These are phyloP conservation scores for Hemibagrus wyckioides DNA, from an alignment of 2,113 vertebrate genomes.

Conservation along the genomic window DNA sequence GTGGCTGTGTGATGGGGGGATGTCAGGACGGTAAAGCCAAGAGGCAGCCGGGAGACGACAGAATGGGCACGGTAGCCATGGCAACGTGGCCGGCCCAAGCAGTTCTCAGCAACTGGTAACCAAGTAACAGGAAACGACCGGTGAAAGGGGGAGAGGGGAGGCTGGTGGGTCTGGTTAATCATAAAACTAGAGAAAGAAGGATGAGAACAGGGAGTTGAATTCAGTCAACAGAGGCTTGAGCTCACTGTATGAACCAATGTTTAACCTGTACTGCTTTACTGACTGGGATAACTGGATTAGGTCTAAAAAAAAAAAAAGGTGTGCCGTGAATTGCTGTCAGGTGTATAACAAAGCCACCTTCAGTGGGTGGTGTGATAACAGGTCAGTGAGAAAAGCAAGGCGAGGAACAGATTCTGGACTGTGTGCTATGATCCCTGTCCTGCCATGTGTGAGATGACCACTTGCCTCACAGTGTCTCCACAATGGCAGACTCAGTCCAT, in stretches of 20 bases:
- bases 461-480: not conserved
- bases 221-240: slow-evolving; percentile 18
- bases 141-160: slow-evolving; percentile 59
- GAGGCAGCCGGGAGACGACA: slow-evolving; percentile 74
- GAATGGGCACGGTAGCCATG: slow-evolving; percentile 76
- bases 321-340: not conserved
- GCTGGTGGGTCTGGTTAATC: slow-evolving; percentile 69
- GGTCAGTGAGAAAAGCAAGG: slow-evolving; percentile 22
- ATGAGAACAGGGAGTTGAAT: slow-evolving; percentile 12
- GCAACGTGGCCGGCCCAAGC: slow-evolving; percentile 78
- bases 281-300: not conserved
- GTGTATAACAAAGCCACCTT: not conserved
- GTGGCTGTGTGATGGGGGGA: slow-evolving; percentile 61
- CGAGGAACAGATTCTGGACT: slow-evolving; percentile 31
- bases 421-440: slow-evolving; percentile 11
- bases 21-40: slow-evolving; percentile 68
- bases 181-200: slow-evolving; percentile 48
- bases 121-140: slow-evolving; percentile 80
- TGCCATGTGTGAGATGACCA: not conserved
- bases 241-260: slow-evolving; percentile 20
- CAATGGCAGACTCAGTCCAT: not conserved
- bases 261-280: slow-evolving; percentile 9
- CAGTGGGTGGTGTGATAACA: not conserved
- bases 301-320: not conserved
- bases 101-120: slow-evolving; percentile 78